Conservation (phyloP, 2,797 vertebrate species). For the Coregonus sp. region DNA sequence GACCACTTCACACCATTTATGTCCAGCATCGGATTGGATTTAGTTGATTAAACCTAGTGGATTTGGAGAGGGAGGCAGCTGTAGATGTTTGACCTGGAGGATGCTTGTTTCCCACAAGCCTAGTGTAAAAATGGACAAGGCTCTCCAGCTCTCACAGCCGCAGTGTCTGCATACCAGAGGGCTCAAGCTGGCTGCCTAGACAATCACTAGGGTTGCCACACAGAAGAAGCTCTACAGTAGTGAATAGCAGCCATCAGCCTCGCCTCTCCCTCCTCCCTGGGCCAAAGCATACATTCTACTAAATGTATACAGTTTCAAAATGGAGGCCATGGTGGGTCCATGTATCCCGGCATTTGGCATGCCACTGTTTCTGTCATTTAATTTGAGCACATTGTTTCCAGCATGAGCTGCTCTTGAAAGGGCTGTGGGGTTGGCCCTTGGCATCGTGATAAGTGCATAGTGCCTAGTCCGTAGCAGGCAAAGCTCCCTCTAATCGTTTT, state of each 20-base stretch:
- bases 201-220: conserved; percentile 66
- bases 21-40: conserved; percentile 18
- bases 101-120: conserved; percentile 38
- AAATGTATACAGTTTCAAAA: conserved; percentile 67
- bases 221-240: conserved; percentile 66
- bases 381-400: conserved; percentile 28
- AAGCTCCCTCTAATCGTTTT: conserved; percentile 58
- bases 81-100: conserved; percentile 20
- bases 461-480: conserved; percentile 51
- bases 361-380: conserved; percentile 23
- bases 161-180: conserved; percentile 72
- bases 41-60: conserved; percentile 29
- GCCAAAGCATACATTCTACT: conserved; percentile 49
- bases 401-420: conserved; percentile 25
- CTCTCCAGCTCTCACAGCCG: conserved; percentile 45
- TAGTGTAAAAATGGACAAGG: conserved; percentile 51
- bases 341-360: conserved; percentile 64
- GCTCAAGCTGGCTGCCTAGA: conserved; percentile 71
- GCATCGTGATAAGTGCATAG: conserved; percentile 47
- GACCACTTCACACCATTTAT: conserved; percentile 21
- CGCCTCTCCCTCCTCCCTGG: neutral
- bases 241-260: conserved; percentile 68
- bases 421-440: conserved; percentile 30
- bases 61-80: conserved; percentile 22
- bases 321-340: conserved; percentile 63